Evolutionary conservation across 2,797 vertebrate species (phyloP).

Genomic region (Micrastur ruficollis): DNA sequence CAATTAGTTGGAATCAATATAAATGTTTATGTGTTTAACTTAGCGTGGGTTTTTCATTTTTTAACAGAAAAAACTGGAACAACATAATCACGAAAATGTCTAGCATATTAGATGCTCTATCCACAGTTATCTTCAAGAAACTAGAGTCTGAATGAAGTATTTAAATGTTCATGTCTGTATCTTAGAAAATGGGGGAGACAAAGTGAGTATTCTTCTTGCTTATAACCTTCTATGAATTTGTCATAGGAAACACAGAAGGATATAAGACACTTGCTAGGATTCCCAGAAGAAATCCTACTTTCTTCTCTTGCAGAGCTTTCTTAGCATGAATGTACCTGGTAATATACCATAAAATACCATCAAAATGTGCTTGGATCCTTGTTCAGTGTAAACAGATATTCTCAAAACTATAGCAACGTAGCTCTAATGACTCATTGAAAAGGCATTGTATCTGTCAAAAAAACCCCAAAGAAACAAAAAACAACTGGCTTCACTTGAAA

Average conservation of each 20-base stretch:
- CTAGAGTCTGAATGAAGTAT: background rate
- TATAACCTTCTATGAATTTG: background rate
- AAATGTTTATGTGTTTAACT: background rate
- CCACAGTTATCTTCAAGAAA: background rate
- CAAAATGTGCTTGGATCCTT: background rate
- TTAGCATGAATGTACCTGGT: background rate
- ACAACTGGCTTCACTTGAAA: constrained; percentile 58
- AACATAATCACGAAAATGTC: background rate
- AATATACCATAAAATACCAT: background rate
- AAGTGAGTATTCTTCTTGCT: background rate
- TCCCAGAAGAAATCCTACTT: background rate
- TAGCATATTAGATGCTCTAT: background rate
- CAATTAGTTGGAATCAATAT: background rate
- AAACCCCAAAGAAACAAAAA: background rate
- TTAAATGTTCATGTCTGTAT: background rate
- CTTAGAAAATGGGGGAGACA: background rate
- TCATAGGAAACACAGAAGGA: background rate
- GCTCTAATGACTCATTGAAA: constrained; percentile 40
- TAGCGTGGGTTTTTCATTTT: background rate
- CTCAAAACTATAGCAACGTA: background rate
- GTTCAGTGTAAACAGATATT: constrained; percentile 11
- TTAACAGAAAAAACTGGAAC: background rate
- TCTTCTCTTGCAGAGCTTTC: background rate
- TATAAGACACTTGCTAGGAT: background rate
- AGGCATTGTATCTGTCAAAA: constrained; percentile 21